Percentiles rank a stretch among this genome's conserved stretches.
phyloP scores from a whole-genome alignment of 2,888 invertebrate species.

The Diabrotica balteata region DNA sequence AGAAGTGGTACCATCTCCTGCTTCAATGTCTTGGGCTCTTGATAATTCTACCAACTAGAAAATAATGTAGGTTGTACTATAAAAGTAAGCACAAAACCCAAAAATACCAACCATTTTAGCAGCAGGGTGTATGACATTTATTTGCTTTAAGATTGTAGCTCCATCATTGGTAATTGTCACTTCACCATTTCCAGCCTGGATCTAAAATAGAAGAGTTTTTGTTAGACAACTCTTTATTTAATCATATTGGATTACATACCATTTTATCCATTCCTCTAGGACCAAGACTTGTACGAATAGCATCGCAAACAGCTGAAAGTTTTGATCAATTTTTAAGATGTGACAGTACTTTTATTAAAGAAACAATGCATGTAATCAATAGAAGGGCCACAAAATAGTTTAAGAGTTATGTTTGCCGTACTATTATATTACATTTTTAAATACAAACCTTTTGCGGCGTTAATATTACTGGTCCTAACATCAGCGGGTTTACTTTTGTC shows the following conservation, averaged over 20 bases:
- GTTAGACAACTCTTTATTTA: too few species aligned
- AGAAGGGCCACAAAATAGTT: too few species aligned
- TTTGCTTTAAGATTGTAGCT: constrained; percentile 98
- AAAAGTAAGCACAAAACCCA: neutral
- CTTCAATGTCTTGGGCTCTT: constrained; percentile 98
- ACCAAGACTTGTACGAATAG: constrained; percentile 97
- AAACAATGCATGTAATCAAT: constrained; percentile 4
- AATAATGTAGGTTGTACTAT: neutral
- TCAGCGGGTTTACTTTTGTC: constrained; percentile 94
- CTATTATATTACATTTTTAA: constrained; percentile 13
- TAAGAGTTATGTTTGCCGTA: too few species aligned
- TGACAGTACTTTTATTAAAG: neutral
- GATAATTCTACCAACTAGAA: constrained; percentile 93
- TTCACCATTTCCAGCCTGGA: constrained; percentile 95
- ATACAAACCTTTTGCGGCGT: constrained; percentile 91
- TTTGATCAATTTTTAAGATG: constrained; percentile 33
- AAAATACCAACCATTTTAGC: constrained; percentile 87
- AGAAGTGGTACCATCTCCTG: constrained; percentile 99
- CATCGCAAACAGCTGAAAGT: constrained; percentile 94
- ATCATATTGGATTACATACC: constrained; percentile 65
- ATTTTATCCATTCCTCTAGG: constrained; percentile 99
- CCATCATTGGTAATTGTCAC: constrained; percentile 99
- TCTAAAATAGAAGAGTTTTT: constrained; percentile 63
- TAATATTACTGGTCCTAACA: constrained; percentile 94
- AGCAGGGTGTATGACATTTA: constrained; percentile 97